phyloP scores from a whole-genome alignment of 1,140 invertebrate species.

The Bombus turneri region DNA sequence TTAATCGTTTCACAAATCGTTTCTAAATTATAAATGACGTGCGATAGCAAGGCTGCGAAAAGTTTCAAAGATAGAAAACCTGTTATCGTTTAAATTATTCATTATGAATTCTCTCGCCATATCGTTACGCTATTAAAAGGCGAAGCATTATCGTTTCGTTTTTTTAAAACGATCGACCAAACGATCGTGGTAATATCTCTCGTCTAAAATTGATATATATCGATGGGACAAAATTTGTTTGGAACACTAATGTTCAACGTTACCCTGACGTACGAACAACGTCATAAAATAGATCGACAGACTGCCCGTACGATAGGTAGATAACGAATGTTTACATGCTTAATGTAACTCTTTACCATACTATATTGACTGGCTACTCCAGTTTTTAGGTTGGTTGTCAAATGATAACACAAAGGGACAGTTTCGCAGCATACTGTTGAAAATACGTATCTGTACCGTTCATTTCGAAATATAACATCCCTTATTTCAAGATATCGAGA shows the following conservation, averaged over 20 bases:
- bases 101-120: not conserved
- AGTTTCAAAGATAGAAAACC: too few relatives aligned
- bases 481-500: not conserved
- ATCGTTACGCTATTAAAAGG: not conserved
- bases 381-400: constrained; percentile 49
- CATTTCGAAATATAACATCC: not conserved
- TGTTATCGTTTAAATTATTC: too few relatives aligned
- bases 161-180: not conserved
- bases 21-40: too few relatives aligned
- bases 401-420: constrained; percentile 2
- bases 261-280: constrained; percentile 41
- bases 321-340: constrained; percentile 73
- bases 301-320: constrained; percentile 65
- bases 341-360: constrained; percentile 69
- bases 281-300: constrained; percentile 59
- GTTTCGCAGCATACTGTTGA: not conserved
- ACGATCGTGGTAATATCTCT: too few relatives aligned
- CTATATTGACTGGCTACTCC: constrained; percentile 63
- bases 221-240: not conserved
- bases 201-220: not conserved
- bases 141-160: not conserved
- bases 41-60: too few relatives aligned
- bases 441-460: not conserved
- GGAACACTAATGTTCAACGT: not conserved
- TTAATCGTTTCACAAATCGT: too few relatives aligned